phyloP scores from a whole-genome alignment of 2,888 invertebrate species.

The Hypsopygia costalis region DNA sequence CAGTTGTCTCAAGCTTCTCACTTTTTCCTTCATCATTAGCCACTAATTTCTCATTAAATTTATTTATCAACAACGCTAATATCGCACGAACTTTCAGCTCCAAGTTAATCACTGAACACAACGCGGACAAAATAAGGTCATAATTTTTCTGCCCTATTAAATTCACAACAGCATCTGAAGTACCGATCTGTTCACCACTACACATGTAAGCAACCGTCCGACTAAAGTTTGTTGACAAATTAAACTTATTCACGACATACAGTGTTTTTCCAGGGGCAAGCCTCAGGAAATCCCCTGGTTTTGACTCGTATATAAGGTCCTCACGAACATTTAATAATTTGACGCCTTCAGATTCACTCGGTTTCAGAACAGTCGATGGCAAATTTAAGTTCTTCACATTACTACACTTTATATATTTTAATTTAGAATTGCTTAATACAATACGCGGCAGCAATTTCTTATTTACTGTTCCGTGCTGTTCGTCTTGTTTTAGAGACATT shows the following conservation, averaged over 20 bases:
- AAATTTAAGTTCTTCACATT: conserved; percentile 3
- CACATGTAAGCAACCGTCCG: conserved; percentile 35
- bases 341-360: too few relatives aligned
- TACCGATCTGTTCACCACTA: conserved; percentile 30
- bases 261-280: conserved; percentile 34
- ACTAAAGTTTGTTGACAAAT: conserved; percentile 34
- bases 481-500: too few relatives aligned
- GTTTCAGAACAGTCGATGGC: conserved; percentile 12
- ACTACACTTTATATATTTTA: too few relatives aligned
- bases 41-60: too few relatives aligned
- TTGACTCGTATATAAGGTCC: conserved; percentile 40
- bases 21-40: too few relatives aligned
- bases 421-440: too few relatives aligned
- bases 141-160: conserved; percentile 59
- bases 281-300: conserved; percentile 38
- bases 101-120: conserved; percentile 51
- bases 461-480: too few relatives aligned
- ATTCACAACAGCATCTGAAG: conserved; percentile 45
- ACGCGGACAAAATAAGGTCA: conserved; percentile 43
- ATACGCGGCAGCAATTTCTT: too few relatives aligned
- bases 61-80: conserved; percentile 39
- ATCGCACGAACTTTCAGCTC: conserved; percentile 53
- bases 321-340: too few relatives aligned
- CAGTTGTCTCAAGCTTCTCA: not conserved
- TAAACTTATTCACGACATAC: conserved; percentile 35